Base-by-base conservation (phyloP, 2,888 invertebrate species). In the Dione vanillae region DNA sequence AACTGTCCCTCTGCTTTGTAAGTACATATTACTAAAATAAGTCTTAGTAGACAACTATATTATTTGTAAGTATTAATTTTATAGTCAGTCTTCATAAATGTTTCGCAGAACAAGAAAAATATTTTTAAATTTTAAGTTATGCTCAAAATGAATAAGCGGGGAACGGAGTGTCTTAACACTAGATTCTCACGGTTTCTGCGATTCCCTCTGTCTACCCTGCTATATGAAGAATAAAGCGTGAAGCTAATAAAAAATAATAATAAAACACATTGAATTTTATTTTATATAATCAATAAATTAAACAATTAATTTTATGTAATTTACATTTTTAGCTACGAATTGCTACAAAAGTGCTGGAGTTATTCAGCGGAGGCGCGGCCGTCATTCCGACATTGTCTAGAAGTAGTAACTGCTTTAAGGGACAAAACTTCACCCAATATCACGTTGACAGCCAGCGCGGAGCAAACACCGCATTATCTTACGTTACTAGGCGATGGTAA, bases 261-360 rank as follows among this genome's bases (percentile, higher is more conserved):
- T n/a, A n/a, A n/a, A n/a, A n/a, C n/a, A n/a, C n/a, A n/a, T n/a
- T n/a, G n/a, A n/a, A 47, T 2, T 2, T 16, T 47, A 16, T 16
- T n/a, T 8, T 8, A 47, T 49, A 16, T 16, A 16, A 19, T 47
- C n/a, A 47, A 16, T 45, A 8, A 16, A 16, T 16, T 45, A 14
- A 47, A 47, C 2, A 0, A 16, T 16, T 47, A 47, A 35, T 14
- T 2, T 7, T n/a, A 45, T n/a, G 45, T n/a, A 11, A 45, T 0
- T 54, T 54, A 54, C 1, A 62, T 65, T 61, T 64, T 3, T 58
- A 98, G 98, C 73, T 97, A 97, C 87, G 94, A 96, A 77, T 88
- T 99, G 67, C 97, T 99, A 95, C 91, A 96, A 74, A 95, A 95
- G 79, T 99, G 99, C 85, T 99, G 99, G 99, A 96, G 95, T 80